A percentile compares a stretch with the other conserved stretches of the same genome.
Conservation (phyloP, 1,140 invertebrate genomes). For the Aphaenogaster ashmeadi region DNA sequence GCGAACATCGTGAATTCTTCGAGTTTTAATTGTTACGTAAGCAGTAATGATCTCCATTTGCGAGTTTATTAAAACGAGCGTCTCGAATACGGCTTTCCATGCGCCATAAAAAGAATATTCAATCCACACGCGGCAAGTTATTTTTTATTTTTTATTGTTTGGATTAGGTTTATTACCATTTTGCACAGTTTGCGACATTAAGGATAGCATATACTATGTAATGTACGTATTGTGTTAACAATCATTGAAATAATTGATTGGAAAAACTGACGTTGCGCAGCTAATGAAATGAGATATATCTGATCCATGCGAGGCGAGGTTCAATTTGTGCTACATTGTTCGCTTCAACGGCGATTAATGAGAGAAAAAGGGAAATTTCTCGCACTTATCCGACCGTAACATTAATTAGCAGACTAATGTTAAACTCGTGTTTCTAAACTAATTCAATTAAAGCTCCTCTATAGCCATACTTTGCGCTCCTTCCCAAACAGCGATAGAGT, state of each 20-base stretch:
- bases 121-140: neutral
- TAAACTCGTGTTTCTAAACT: constrained; percentile 70
- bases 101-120: neutral
- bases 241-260: constrained; percentile 15
- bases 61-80: neutral
- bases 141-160: neutral
- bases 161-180: neutral
- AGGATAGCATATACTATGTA: neutral
- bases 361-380: constrained; percentile 62
- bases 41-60: neutral
- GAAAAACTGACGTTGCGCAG: neutral
- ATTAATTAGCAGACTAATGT: constrained; percentile 75
- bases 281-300: neutral
- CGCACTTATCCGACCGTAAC: constrained; percentile 47
- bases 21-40: constrained; percentile 14
- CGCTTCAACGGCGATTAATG: constrained; percentile 58
- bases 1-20: neutral
- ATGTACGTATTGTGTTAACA: neutral
- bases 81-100: neutral
- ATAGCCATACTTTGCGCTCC: constrained; percentile 40
- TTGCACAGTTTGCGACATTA: neutral
- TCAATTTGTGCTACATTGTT: constrained; percentile 20
- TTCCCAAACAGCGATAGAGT: constrained; percentile 53
- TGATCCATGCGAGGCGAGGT: neutral
- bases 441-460: constrained; percentile 72